Conservation (phyloP, 2,797 vertebrate genomes). For the Enteromius argenteus region DNA sequence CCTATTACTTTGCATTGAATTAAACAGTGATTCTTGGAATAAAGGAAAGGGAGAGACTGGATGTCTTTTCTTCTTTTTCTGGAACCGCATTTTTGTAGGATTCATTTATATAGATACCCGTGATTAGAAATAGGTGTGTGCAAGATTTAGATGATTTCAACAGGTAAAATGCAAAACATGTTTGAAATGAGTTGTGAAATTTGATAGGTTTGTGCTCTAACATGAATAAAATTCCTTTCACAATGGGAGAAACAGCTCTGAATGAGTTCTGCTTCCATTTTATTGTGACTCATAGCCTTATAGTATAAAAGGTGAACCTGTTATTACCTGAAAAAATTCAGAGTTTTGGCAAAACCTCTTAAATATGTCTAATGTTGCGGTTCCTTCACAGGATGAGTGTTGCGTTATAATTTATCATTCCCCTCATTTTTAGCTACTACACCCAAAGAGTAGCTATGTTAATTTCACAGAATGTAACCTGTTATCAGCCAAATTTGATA, state of each 20-base stretch:
- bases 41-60: background rate
- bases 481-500: background rate
- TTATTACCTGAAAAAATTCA: background rate
- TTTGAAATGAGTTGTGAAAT: slow-evolving; percentile 26
- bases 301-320: background rate
- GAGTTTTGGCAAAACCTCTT: background rate
- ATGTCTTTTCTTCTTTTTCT: background rate
- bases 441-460: background rate
- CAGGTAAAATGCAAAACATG: background rate
- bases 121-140: background rate
- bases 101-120: background rate
- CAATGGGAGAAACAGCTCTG: background rate
- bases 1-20: background rate
- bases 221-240: slow-evolving; percentile 37
- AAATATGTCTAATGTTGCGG: slow-evolving; percentile 1
- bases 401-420: background rate
- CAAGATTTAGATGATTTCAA: slow-evolving; percentile 1
- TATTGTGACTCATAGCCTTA: slow-evolving; percentile 13
- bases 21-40: background rate
- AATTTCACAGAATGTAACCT: background rate
- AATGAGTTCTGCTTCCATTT: background rate
- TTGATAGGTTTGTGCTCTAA: slow-evolving; percentile 3
- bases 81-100: background rate
- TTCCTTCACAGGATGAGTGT: background rate
- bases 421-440: background rate